Percentiles rank a stretch among this genome's conserved stretches.
Evolutionary conservation across 2,113 vertebrate genomes (phyloP).

Genomic region (Podilymbus podiceps): DNA sequence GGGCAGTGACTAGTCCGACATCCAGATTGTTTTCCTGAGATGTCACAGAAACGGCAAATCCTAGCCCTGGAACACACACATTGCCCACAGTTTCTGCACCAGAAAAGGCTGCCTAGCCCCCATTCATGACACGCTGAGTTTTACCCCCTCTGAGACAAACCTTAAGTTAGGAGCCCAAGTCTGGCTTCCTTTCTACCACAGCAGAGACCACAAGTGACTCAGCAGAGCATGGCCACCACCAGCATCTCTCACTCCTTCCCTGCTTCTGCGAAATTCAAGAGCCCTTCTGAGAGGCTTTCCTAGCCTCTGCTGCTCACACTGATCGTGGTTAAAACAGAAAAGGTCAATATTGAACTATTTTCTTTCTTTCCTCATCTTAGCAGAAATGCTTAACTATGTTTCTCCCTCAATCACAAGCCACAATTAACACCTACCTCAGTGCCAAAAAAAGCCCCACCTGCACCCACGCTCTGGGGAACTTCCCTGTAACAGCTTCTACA

Average conservation of each 20-base stretch:
- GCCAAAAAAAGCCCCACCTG: conserved; percentile 48
- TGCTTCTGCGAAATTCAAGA: background rate
- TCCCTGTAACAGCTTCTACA: conserved; percentile 17
- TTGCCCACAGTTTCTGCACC: background rate
- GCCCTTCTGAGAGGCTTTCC: background rate
- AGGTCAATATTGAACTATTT: conserved; percentile 46
- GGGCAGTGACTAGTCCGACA: background rate
- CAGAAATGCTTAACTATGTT: background rate
- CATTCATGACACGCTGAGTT: background rate
- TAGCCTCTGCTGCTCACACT: background rate
- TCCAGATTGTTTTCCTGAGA: background rate
- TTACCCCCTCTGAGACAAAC: background rate
- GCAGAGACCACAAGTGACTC: conserved; percentile 38
- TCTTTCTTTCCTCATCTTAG: conserved; percentile 25
- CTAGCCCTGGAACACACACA: background rate
- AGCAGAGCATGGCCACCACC: background rate
- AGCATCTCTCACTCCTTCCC: background rate
- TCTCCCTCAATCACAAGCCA: conserved; percentile 25
- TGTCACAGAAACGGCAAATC: background rate
- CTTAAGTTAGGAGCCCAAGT: background rate
- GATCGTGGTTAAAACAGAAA: conserved; percentile 24
- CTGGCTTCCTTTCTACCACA: background rate
- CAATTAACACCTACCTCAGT: conserved; percentile 42
- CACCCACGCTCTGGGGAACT: conserved; percentile 48
- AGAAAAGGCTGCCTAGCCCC: background rate